Base-by-base conservation (phyloP, 2,797 vertebrate genomes). In the Phataginus tricuspis region DNA sequence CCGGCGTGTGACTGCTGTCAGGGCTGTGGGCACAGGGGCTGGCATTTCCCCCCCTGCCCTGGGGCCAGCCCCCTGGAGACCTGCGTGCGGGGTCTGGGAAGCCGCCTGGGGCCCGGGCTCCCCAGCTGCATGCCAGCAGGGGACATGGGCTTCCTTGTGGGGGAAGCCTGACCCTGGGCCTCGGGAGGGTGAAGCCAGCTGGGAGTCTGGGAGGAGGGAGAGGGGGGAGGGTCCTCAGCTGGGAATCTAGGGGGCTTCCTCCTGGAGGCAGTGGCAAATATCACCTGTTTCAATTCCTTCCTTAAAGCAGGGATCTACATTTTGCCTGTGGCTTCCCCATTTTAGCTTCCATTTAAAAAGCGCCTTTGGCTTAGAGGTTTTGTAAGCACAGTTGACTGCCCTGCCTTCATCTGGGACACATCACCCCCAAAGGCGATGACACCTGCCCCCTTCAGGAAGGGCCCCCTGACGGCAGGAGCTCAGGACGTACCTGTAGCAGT, bases 401-500 rank as follows among this genome's bases (percentile, higher is more conserved):
- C 31, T 12, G 51, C n/a, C n/a, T 25, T 21, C 23, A 0, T 37
- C 51, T 9, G 75, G 74, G 13, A 57, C 72, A 53, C 5, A 18
- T 34, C 7, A 7, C 4, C 19, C n/a, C 49, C 19, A 9, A 37
- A 21, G 72, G 31, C 19, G 9, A 45, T 25, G 29, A 11, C 10
- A 11, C 45, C 45, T 45, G 45, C 45, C 45, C 45, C 9, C 45
- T 11, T 45, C 15, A 2, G 59, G 0, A 0, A 69, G 13, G 49
- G 23, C 39, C 21, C 4, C n/a, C 6, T 3, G 34, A 4, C 6
- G 19, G 39, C 10, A 25, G n/a, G 39, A 1, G 12, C 49, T 42
- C 53, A 8, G 29, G 25, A 4, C 97, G 97, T 98, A 99, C 99
- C 99, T 99, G 98, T 99, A 99, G 97, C 99, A 99, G 98, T 99